Conservation (phyloP, 2,113 vertebrate species). For the Hyaena hyaena region DNA sequence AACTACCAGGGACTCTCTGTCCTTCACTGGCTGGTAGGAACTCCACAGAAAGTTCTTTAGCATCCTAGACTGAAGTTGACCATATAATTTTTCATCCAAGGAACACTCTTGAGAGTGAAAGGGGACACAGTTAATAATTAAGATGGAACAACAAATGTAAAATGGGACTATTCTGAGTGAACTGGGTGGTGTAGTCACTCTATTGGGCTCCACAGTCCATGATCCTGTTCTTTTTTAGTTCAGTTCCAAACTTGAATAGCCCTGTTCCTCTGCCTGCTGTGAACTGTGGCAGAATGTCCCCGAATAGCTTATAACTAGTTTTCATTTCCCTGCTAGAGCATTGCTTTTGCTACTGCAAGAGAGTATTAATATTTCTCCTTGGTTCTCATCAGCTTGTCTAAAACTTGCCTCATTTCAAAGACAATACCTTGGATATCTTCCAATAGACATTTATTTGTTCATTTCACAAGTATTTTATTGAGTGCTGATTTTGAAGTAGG, state of each 20-base stretch:
- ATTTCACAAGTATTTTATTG: background rate
- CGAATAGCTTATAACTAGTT: background rate
- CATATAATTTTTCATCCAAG: background rate
- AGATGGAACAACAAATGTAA: background rate
- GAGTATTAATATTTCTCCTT: background rate
- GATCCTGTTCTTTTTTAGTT: background rate
- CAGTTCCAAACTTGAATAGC: background rate
- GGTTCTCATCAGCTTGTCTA: background rate
- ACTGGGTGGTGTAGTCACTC: background rate
- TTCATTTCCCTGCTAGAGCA: background rate
- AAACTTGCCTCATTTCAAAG: background rate
- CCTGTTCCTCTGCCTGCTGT: background rate
- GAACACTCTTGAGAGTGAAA: background rate
- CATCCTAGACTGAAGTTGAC: background rate
- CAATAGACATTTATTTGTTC: background rate
- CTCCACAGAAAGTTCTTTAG: background rate
- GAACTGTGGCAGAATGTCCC: background rate
- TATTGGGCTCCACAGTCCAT: background rate
- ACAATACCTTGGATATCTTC: background rate
- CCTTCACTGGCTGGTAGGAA: constrained; percentile 6
- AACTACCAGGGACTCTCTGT: background rate
- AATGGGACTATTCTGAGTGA: background rate
- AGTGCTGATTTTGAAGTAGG: background rate
- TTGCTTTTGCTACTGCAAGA: background rate
- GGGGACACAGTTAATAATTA: background rate